Evolutionary conservation across 1,140 invertebrate genomes (phyloP), one percentile per base, ranked within the genome.

Genomic region (Sarcophaga peregrina): DNA sequence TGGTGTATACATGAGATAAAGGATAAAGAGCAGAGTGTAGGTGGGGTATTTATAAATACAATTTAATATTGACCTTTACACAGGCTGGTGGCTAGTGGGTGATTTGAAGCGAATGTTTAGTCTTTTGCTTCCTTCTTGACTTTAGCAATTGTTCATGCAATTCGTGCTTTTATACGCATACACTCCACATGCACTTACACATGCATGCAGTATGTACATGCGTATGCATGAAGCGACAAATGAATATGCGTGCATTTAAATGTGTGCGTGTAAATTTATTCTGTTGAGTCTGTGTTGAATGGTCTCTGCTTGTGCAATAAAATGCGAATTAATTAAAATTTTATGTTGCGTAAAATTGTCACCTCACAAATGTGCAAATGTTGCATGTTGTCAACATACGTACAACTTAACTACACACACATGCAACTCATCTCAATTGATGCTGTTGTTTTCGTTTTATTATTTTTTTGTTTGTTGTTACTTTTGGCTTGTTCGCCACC

Each of bases 241-340:
- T n/a, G n/a, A n/a, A n/a, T n/a, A n/a, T n/a, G n/a, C n/a, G n/a
- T n/a, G n/a, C n/a, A n/a, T n/a, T n/a, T 81, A 8, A 5, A 52
- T 58, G 15, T 8, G 9, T 48, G 17, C 4, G 20, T 15, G 47
- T 37, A 75, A 37, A 45, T 47, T 5, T 75, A 37, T 75, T 75
- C 73, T 9, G 73, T 5, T 76, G 25, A 37, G 45, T 76, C 74
- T 54, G 50, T 81, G 80, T 46, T 25, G 80, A 72, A 68, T 72
- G 9, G 72, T 73, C 54, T 81, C 80, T 72, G 80, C 17, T 52
- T 45, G 48, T 62, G 45, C 78, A 82, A 80, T 81, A 85, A 54
- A 83, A 86, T 81, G 83, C 76, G 83, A 83, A 82, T 85, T 85
- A 86, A 86, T 85, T 84, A 85, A 83, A 82, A 83, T 83, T 83